phyloP scores from a whole-genome alignment of 2,797 vertebrate species.

The Aeoliscus strigatus region DNA sequence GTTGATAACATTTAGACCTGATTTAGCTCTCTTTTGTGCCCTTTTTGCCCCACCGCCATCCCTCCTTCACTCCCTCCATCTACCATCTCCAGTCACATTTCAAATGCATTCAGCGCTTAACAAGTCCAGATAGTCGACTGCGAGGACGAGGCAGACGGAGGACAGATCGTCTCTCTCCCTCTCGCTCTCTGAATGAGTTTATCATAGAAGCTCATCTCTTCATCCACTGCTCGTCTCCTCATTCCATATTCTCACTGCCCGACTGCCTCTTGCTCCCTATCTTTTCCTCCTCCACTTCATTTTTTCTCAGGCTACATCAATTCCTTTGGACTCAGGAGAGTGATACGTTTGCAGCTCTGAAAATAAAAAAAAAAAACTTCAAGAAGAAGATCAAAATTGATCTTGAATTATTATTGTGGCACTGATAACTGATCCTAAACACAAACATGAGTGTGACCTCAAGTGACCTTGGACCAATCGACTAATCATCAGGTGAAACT shows the following conservation, averaged over 20 bases:
- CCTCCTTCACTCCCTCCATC: constrained; percentile 41
- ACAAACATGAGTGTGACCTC: no score
- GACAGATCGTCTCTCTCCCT: constrained; percentile 58
- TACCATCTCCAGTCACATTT: constrained; percentile 53
- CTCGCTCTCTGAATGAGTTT: constrained; percentile 58
- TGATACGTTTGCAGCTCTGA: no score
- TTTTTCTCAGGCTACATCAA: constrained; percentile 56
- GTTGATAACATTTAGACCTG: constrained; percentile 70
- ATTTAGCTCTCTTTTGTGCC: constrained; percentile 40
- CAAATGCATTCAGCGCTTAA: constrained; percentile 63
- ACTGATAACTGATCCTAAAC: no score
- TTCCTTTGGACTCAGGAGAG: constrained; percentile 31
- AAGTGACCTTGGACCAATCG: no score
- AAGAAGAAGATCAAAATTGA: no score
- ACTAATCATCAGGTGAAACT: no score
- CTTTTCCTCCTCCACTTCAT: constrained; percentile 51
- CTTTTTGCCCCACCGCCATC: constrained; percentile 18
- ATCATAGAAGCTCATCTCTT: constrained; percentile 60
- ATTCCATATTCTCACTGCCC: constrained; percentile 65
- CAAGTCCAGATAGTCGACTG: constrained; percentile 59
- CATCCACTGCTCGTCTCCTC: constrained; percentile 52
- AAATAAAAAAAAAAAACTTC: no score
- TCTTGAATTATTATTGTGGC: no score
- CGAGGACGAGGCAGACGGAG: constrained; percentile 50
- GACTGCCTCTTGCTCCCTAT: constrained; percentile 54